These are phyloP conservation scores for Rhysida immarginata DNA, from an alignment of 1,140 invertebrate species.

Conservation along the genomic window DNA sequence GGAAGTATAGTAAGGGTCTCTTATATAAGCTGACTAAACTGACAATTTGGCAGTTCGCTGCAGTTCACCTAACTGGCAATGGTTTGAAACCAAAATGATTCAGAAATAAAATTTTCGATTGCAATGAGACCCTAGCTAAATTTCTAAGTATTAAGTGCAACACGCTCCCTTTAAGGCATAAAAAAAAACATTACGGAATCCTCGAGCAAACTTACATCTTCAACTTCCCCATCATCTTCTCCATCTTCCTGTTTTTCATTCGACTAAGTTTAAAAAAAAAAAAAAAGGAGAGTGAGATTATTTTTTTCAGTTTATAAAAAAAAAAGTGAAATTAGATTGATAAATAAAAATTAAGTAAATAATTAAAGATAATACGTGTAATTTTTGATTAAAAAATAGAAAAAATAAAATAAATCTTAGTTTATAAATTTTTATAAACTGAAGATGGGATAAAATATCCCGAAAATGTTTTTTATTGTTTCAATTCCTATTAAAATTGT, in stretches of 20 bases:
- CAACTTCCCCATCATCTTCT: constrained; percentile 16
- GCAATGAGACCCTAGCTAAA: background rate
- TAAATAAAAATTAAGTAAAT: background rate
- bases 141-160: background rate
- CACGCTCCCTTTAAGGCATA: background rate
- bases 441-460: no score
- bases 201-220: constrained; percentile 12
- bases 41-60: no score
- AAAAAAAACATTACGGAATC: background rate
- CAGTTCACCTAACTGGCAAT: no score
- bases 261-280: background rate
- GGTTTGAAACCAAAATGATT: background rate
- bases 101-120: background rate
- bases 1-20: no score
- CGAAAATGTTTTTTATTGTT: no score
- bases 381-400: background rate
- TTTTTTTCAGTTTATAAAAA: constrained; percentile 1
- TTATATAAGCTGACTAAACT: no score
- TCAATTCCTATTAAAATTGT: background rate
- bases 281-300: background rate
- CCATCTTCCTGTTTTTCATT: constrained; percentile 5
- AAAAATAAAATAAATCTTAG: background rate
- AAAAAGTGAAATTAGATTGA: background rate
- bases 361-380: background rate
- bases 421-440: no score